Conservation (phyloP, 2,888 invertebrate species). For the Dryococelus australis region DNA sequence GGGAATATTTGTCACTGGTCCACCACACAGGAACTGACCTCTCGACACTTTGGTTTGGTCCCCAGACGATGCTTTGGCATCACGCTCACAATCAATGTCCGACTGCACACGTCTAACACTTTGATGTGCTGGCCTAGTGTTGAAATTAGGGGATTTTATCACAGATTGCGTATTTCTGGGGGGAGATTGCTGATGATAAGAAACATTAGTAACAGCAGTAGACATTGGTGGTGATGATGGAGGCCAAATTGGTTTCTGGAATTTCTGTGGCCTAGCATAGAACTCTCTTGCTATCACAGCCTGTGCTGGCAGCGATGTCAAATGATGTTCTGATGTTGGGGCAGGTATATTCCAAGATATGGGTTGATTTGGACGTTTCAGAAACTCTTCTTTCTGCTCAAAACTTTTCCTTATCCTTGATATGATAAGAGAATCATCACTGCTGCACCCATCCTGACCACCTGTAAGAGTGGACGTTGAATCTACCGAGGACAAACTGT, state of each 20-base stretch:
- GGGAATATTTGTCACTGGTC: constrained; percentile 47
- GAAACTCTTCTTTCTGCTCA: constrained; percentile 90
- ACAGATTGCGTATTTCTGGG: constrained; percentile 28
- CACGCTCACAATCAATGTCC: constrained; percentile 59
- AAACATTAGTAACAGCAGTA: background rate
- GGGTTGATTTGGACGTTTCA: constrained; percentile 75
- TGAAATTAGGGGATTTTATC: constrained; percentile 12
- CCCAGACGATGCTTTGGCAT: constrained; percentile 46
- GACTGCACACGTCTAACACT: constrained; percentile 61
- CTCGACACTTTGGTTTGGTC: constrained; percentile 43
- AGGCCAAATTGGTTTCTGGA: constrained; percentile 76
- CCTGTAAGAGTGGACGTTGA: constrained; percentile 52
- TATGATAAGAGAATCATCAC: constrained; percentile 75
- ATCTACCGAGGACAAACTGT: constrained; percentile 73
- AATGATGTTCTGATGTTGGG: constrained; percentile 21
- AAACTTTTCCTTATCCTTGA: constrained; percentile 79
- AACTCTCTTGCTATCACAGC: constrained; percentile 65
- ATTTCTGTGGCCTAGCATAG: constrained; percentile 79
- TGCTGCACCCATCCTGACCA: constrained; percentile 37
- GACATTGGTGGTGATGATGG: constrained; percentile 56
- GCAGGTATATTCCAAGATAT: constrained; percentile 52
- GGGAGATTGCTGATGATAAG: constrained; percentile 33
- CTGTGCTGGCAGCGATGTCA: constrained; percentile 24
- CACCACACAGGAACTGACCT: constrained; percentile 50
- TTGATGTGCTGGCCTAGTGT: constrained; percentile 58